Conservation (phyloP, 1,140 invertebrate genomes). For the Calephelis virginiensis region DNA sequence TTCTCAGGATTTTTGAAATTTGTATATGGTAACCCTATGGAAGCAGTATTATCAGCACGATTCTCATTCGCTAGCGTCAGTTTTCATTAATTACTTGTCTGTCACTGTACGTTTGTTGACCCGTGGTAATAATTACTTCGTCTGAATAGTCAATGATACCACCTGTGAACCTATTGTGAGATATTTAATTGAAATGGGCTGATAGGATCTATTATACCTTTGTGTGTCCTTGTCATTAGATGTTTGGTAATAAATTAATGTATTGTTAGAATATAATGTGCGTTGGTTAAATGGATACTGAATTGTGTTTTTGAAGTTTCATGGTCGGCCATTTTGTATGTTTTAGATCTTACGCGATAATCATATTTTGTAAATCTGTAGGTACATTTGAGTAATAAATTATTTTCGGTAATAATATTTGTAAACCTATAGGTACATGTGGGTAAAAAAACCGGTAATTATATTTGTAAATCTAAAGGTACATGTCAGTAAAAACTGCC, state of each 20-base stretch:
- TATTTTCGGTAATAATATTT: too few relatives aligned
- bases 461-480: too few relatives aligned
- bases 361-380: too few relatives aligned
- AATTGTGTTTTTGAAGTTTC: constrained; percentile 10
- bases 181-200: constrained; percentile 10
- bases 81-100: constrained; percentile 7
- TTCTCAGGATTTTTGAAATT: too few relatives aligned
- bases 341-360: too few relatives aligned
- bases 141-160: constrained; percentile 13
- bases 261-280: constrained; percentile 11
- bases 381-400: too few relatives aligned
- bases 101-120: constrained; percentile 7
- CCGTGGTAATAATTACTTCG: constrained; percentile 7
- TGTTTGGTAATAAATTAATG: constrained; percentile 16
- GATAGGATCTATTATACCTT: constrained; percentile 15
- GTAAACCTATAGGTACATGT: too few relatives aligned
- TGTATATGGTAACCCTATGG: too few relatives aligned
- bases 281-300: background rate
- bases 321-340: background rate
- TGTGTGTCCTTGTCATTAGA: constrained; percentile 8
- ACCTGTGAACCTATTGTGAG: constrained; percentile 10
- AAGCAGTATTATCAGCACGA: background rate
- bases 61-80: background rate
- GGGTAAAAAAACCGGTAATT: too few relatives aligned
- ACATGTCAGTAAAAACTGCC: too few relatives aligned